Evolutionary conservation across 2,113 vertebrate genomes (phyloP), one percentile per base, ranked within the genome.

Genomic region (Dipodomys merriami): DNA sequence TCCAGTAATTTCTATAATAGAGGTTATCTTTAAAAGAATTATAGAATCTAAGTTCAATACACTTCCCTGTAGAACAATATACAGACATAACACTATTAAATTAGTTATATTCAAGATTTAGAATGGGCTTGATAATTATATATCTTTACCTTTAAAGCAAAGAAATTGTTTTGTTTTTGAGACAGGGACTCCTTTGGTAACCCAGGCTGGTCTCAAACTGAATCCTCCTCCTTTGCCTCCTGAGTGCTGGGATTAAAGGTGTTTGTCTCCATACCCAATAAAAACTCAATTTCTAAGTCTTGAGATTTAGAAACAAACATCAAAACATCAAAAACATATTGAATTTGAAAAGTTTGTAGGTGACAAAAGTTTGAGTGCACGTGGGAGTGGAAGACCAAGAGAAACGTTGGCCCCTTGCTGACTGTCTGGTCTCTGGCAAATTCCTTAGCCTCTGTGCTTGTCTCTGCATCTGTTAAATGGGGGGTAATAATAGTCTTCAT

Each of bases 1-100:
- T 77, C 68, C 39, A 86, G 7, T 79, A 74, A 86, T 96, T 64
- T 65, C 83, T 30, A 76, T 83, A 89, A 81, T 69, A 86, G 87
- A 87, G 27, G 87, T 95, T 94, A 96, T 96, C 80, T 83, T 93
- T 90, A 93, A 84, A 49, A 95, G 65, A 95, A 93, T 90, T 94
- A 84, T 39, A 73, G 82, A 94, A 68, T 91, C 76, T 49, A 95
- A 90, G 65, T 94, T 82, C 83, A 96, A 91, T 88, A 74, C 29
- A 4, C 35, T 86, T 95, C 46, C 62, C 74, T 94, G 57, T 87
- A 72, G 72, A 89, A 71, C 82, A 86, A 90, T 72, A 46, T 57
- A 46, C 64, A 93, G 72, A 64, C 12, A 86, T 30, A 82, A 12
- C 35, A 67, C 62, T 94, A 83, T 88, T 88, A 83, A 87, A 81